Conservation (phyloP, 2,888 invertebrate genomes). For the Drosophila lutescens region DNA sequence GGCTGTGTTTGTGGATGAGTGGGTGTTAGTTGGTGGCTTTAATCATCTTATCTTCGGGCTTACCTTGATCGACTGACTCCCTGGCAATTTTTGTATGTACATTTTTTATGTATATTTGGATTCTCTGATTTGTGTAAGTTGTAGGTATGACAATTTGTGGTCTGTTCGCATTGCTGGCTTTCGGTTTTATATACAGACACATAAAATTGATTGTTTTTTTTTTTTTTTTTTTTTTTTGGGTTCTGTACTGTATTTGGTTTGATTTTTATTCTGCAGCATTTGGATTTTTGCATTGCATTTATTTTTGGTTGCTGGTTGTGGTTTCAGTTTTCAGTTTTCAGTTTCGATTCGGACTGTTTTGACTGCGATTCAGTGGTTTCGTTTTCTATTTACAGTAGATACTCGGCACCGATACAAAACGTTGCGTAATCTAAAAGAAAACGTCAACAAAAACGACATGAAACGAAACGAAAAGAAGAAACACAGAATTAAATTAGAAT, state of each 20-base stretch:
- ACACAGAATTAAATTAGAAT: conserved; percentile 76
- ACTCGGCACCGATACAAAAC: conserved; percentile 85
- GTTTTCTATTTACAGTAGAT: conserved; percentile 84
- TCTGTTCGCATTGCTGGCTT: conserved; percentile 50
- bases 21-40: conserved; percentile 13
- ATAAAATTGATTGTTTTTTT: conserved; percentile 25
- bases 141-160: conserved; percentile 48
- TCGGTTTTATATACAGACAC: conserved; percentile 31
- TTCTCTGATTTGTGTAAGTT: conserved; percentile 58
- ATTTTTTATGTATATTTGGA: conserved; percentile 39
- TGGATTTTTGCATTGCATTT: conserved; percentile 44
- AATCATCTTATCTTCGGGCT: conserved; percentile 50
- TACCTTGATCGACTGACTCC: conserved; percentile 71
- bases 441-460: conserved; percentile 82
- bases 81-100: conserved; percentile 56
- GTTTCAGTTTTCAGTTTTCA: conserved; percentile 43
- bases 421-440: conserved; percentile 85
- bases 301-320: conserved; percentile 50
- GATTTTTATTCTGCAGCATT: conserved; percentile 23
- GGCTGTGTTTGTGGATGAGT: background rate
- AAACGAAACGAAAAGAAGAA: conserved; percentile 83
- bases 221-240: conserved; percentile 36
- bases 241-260: conserved; percentile 1
- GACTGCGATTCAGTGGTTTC: conserved; percentile 55
- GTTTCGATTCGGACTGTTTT: conserved; percentile 46